These are phyloP conservation scores for Hippopotamyrus pictus DNA, from an alignment of 2,797 vertebrate species.

Conservation along the genomic window DNA sequence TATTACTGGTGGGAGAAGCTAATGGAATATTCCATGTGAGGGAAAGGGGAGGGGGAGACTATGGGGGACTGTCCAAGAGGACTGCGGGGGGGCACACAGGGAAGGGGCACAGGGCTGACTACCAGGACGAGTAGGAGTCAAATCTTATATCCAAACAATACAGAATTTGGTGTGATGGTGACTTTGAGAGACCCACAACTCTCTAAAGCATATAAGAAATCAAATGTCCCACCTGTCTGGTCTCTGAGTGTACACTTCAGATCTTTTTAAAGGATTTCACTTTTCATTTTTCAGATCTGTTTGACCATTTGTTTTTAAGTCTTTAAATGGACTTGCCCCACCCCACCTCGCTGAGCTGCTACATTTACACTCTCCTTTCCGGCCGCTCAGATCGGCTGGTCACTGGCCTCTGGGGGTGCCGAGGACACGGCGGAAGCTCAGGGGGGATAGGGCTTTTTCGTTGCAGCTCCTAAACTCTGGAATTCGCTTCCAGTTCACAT, in stretches of 20 bases:
- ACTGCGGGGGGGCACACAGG: not conserved
- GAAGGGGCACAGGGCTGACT: not conserved
- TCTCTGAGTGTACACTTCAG: not conserved
- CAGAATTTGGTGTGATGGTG: not conserved
- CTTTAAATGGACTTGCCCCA: too few relatives aligned
- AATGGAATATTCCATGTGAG: not conserved
- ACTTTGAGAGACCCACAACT: not conserved
- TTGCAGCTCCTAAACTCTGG: too few relatives aligned
- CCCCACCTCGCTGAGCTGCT: too few relatives aligned
- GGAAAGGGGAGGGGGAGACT: not conserved
- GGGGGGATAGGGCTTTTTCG: too few relatives aligned
- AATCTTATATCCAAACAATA: not conserved
- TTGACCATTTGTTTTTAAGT: too few relatives aligned
- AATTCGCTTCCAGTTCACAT: too few relatives aligned
- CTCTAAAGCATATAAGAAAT: not conserved
- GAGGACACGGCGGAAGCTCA: too few relatives aligned
- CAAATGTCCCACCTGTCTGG: not conserved
- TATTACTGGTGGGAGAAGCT: not conserved
- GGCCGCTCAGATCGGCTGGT: too few relatives aligned
- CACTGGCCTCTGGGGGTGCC: too few relatives aligned
- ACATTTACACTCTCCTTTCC: too few relatives aligned
- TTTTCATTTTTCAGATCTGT: not conserved
- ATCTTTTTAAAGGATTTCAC: not conserved
- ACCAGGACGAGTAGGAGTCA: not conserved
- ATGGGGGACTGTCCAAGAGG: not conserved